Evolutionary conservation across 2,888 invertebrate species (phyloP).

Genomic region (Lottia scabra): DNA sequence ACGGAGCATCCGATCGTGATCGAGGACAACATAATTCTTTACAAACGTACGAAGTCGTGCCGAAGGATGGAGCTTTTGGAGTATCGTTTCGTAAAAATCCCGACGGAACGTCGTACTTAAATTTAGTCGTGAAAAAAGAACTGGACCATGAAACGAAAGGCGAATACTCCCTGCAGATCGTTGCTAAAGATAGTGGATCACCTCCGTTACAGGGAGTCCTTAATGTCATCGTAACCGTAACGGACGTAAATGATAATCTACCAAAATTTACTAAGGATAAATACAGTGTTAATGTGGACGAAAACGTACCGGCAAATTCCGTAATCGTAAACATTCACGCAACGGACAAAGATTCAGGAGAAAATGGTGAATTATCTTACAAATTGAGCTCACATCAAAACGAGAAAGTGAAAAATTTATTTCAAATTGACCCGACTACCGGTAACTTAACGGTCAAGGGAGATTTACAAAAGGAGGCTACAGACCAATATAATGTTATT

Average conservation of each 20-base stretch:
- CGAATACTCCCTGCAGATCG: constrained; percentile 45
- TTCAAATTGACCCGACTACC: constrained; percentile 42
- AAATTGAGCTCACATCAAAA: constrained; percentile 57
- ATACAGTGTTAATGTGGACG: constrained; percentile 52
- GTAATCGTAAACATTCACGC: constrained; percentile 77
- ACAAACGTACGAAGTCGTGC: constrained; percentile 48
- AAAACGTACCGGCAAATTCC: constrained; percentile 47
- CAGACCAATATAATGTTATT: constrained; percentile 46
- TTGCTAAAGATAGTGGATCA: constrained; percentile 52
- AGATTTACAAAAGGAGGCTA: constrained; percentile 45
- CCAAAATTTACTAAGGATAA: constrained; percentile 46
- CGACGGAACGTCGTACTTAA: constrained; percentile 49
- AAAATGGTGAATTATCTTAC: constrained; percentile 76
- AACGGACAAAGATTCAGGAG: constrained; percentile 85
- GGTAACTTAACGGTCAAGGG: constrained; percentile 54
- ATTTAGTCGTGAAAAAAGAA: constrained; percentile 40
- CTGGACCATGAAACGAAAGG: constrained; percentile 52
- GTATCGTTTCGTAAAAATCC: constrained; percentile 40
- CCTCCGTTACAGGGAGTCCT: constrained; percentile 46
- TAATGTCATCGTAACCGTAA: constrained; percentile 45
- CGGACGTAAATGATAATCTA: constrained; percentile 55
- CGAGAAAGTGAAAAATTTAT: constrained; percentile 43
- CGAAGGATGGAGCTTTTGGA: constrained; percentile 48
- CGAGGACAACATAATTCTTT: constrained; percentile 46
- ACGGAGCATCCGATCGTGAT: constrained; percentile 53